Evolutionary conservation across 2,888 invertebrate genomes (phyloP), one percentile per base, ranked within the genome.

Genomic region (Gymnosoma rotundatum): DNA sequence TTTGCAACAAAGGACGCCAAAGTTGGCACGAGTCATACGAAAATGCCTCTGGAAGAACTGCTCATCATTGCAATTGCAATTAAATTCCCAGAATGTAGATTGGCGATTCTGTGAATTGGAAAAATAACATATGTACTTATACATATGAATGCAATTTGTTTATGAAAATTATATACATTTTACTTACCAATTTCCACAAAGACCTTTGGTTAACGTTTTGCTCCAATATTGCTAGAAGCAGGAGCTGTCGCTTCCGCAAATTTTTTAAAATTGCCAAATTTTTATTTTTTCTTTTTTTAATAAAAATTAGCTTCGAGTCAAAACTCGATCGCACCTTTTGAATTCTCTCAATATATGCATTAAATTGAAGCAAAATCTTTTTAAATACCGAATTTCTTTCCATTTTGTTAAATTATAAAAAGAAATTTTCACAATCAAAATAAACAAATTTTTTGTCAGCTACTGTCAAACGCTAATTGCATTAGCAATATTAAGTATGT

Each of bases 1-100:
- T 70, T 9, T 10, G 2, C 6, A 72, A 16, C 6, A 60, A 16
- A 52, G 52, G 0, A 52, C 18, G 12, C 52, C 66, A 52, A 67
- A 67, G 7, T 52, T 67, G n/a, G 32, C 45, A 14, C 72, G 48
- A 14, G 48, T 60, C 72, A 72, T 72, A 16, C 48, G 72, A 60
- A 72, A 72, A 60, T 72, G 58, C 1, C 20, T 72, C 38, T 72
- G 32, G 14, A 72, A 72, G 20, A 60, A 48, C 18, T 60, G 60
- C 12, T 61, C 61, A 52, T 73, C 72, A 61, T 52, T 73, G 61
- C 4, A 38, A 4, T 60, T 48, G 36, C 72, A 72, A 60, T 60
- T 72, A 42, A 36, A 16, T 36, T 72, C 60, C 60, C 72, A 60
- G 20, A 60, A 60, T 60, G 21, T 8, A 18, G 60, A 60, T 60